A percentile compares a stretch with the other conserved stretches of the same genome.
phyloP scores from a whole-genome alignment of 2,888 invertebrate species.

The Smittia aterrima region DNA sequence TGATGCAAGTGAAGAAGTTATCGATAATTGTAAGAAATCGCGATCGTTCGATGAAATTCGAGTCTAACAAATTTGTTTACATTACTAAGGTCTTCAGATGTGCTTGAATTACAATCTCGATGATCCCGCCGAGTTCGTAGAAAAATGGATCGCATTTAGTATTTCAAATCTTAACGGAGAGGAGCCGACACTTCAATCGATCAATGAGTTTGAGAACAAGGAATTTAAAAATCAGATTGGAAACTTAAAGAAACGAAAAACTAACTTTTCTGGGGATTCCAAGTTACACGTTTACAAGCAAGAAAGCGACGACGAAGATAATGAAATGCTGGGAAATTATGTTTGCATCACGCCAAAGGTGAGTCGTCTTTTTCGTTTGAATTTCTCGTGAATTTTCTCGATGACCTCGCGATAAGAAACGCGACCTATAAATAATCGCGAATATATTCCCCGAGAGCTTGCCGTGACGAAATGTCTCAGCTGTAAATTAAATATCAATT shows the following conservation, averaged over 20 bases:
- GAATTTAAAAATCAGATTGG: conserved; percentile 54
- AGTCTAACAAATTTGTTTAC: conserved; percentile 33
- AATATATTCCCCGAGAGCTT: neutral
- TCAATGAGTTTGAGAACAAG: conserved; percentile 65
- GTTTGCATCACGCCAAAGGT: conserved; percentile 49
- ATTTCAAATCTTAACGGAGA: conserved; percentile 63
- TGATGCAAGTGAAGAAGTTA: conserved; percentile 57
- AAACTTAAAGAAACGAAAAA: conserved; percentile 51
- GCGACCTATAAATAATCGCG: neutral
- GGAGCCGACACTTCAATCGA: conserved; percentile 60
- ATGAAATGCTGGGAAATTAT: conserved; percentile 47
- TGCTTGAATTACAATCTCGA: conserved; percentile 63
- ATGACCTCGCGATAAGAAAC: neutral
- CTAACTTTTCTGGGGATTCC: conserved; percentile 40
- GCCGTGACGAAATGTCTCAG: neutral
- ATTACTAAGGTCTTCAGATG: conserved; percentile 59
- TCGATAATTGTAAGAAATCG: conserved; percentile 59
- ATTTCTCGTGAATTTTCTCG: neutral
- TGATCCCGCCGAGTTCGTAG: conserved; percentile 68
- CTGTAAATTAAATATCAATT: conserved; percentile 36
- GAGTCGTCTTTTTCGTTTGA: conserved; percentile 44
- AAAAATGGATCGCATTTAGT: conserved; percentile 77
- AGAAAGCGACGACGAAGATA: conserved; percentile 44
- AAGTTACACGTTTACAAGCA: conserved; percentile 49
- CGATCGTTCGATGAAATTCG: neutral